Base-by-base conservation (phyloP, 1,140 invertebrate species). In the Arion vulgaris region DNA sequence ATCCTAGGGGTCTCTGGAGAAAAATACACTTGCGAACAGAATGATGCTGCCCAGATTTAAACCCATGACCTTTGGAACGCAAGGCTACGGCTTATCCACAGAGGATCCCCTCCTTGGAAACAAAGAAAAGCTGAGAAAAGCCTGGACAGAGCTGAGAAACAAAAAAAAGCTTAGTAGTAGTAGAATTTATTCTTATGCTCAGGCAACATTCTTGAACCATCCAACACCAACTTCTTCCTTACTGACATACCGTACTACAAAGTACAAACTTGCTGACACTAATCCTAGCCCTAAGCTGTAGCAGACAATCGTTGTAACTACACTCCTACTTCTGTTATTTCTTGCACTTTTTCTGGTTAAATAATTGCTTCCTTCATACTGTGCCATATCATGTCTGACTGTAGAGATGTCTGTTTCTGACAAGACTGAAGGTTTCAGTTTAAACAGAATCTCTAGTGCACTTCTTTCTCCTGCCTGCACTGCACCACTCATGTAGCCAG, bases 401-500 rank as follows among this genome's bases (percentile, higher is more conserved):
- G 26, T 41, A 4, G 71, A 66, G 1, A 32, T 66, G 36, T 75
- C 73, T 75, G 28, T 28, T 26, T 45, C 41, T 34, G 45, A 53
- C 41, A 75, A 28, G 26, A 23, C 39, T 19, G 39, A 39, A 38
- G 89, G 89, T 26, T 84, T 74, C 15, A 89, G 74, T 26, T 86
- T 84, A 80, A 87, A 86, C 36, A 90, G 79, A 36, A 91, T 85
- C 85, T 93, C 91, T 76, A 86, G 85, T 32, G 92, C 92, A 38
- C 91, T 89, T 74, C 92, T 80, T 34, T 85, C 81, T n/a, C 92
- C 92, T 57, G 91, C 86, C 78, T 93, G 90, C 17, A 93, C 91
- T 32, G 92, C 92, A n/a, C 92, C 92, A 89, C 89, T 92, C 89
- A 93, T 90, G 83, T 89, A 93, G 15, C 92, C 92, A 87, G 88